phyloP scores from a whole-genome alignment of 2,113 vertebrate genomes.

The Forbesichthys agassizii region DNA sequence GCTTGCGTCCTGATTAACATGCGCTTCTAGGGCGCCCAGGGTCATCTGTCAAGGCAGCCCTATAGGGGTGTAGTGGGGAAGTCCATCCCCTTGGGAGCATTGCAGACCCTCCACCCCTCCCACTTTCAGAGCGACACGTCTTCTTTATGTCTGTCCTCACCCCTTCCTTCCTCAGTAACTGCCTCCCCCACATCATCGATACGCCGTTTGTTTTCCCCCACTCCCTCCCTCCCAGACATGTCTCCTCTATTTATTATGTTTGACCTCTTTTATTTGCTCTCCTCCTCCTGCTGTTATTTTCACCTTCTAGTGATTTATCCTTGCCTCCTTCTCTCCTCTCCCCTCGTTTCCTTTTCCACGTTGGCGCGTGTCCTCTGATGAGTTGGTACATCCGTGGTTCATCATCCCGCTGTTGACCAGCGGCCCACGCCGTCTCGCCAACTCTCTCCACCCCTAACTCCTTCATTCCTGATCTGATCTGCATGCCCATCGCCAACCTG shows the following conservation, averaged over 20 bases:
- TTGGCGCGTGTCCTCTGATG: neutral
- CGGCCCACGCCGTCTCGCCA: neutral
- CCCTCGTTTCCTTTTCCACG: conserved; percentile 8
- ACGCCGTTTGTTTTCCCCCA: neutral
- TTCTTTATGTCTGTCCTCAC: conserved; percentile 4
- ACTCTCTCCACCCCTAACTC: neutral
- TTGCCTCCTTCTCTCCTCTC: neutral
- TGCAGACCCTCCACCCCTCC: conserved; percentile 7
- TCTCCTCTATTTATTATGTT: conserved; percentile 23
- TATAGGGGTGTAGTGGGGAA: conserved; percentile 36
- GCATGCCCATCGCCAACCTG: neutral
- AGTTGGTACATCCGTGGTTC: neutral
- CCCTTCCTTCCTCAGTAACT: neutral
- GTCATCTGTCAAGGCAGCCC: conserved; percentile 58
- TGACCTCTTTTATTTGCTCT: conserved; percentile 6
- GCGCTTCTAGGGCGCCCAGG: conserved; percentile 46
- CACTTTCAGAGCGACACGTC: neutral
- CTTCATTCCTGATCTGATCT: neutral
- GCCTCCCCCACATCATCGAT: too few species aligned
- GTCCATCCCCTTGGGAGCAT: conserved; percentile 57
- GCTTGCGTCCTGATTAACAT: conserved; percentile 58
- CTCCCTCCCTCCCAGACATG: conserved; percentile 28
- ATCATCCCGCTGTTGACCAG: neutral
- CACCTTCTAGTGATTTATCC: conserved; percentile 4
- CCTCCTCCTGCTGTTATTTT: neutral